Evolutionary conservation across 2,888 invertebrate species (phyloP).

Genomic region (Abscondita cerata): DNA sequence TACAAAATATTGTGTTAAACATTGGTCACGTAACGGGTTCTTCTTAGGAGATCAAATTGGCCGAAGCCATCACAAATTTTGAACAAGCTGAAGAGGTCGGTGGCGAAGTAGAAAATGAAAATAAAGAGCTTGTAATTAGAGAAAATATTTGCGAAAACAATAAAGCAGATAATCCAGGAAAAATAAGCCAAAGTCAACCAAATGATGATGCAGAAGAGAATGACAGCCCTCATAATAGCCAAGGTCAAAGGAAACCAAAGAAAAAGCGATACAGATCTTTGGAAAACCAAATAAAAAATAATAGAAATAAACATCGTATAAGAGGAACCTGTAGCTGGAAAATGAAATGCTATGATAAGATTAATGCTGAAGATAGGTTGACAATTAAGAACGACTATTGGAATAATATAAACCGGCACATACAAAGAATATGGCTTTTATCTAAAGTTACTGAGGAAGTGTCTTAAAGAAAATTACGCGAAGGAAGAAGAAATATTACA

Average conservation of each 20-base stretch:
- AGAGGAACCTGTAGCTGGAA: background rate
- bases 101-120: background rate
- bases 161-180: background rate
- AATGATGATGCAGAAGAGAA: too few relatives aligned
- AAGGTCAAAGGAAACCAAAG: too few relatives aligned
- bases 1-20: too few relatives aligned
- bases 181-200: background rate
- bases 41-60: too few relatives aligned
- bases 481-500: background rate
- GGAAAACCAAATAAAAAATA: background rate
- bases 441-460: background rate
- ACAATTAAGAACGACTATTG: too few relatives aligned
- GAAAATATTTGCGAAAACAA: too few relatives aligned
- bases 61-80: background rate
- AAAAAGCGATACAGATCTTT: conserved; percentile 5
- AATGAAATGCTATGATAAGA: background rate
- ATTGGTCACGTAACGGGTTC: too few relatives aligned
- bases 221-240: too few relatives aligned
- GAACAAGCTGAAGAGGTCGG: background rate
- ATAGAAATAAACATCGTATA: too few relatives aligned
- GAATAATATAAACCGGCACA: too few relatives aligned
- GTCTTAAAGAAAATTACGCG: background rate
- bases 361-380: too few relatives aligned
- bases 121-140: background rate
- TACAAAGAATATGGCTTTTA: too few relatives aligned